A percentile compares a stretch with the other conserved stretches of the same genome.
Conservation (phyloP, 1,140 invertebrate species). For the Charaxes varanes region DNA sequence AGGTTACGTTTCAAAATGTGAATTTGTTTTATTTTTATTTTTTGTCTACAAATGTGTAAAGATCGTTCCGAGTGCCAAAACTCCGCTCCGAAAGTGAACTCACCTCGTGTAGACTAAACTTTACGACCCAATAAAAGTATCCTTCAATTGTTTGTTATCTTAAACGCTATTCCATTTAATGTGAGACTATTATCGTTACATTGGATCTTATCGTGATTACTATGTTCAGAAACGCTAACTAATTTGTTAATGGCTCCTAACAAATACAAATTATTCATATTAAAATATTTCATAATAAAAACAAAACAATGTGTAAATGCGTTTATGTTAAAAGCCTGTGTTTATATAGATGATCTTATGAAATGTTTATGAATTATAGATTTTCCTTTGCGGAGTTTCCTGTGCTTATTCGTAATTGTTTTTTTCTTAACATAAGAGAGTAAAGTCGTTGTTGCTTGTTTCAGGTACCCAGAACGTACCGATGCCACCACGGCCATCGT, state of each 20-base stretch:
- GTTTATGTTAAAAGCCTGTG: no score
- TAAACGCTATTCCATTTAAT: conserved; percentile 14
- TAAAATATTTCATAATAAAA: background rate
- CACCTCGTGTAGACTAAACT: conserved; percentile 4
- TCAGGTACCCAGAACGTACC: conserved; percentile 91
- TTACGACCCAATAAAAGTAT: conserved; percentile 18
- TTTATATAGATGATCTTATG: no score
- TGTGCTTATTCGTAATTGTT: no score
- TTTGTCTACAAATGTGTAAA: no score
- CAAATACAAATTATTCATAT: background rate
- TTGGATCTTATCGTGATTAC: conserved; percentile 18
- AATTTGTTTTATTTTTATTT: no score
- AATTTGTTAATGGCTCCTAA: conserved; percentile 17
- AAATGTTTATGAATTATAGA: no score
- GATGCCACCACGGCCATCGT: conserved; percentile 92
- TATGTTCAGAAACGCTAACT: conserved; percentile 13
- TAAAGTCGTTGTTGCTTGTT: background rate
- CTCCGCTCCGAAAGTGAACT: background rate
- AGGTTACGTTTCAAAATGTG: no score
- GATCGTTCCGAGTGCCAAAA: no score
- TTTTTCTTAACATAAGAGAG: no score
- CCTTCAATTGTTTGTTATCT: conserved; percentile 18
- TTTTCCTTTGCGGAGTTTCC: no score
- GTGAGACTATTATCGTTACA: conserved; percentile 18
- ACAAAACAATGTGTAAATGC: background rate